Base-by-base conservation (phyloP, 35 echinoderm and acorn worm species). In the Hemicentrotus pulcherrimus region DNA sequence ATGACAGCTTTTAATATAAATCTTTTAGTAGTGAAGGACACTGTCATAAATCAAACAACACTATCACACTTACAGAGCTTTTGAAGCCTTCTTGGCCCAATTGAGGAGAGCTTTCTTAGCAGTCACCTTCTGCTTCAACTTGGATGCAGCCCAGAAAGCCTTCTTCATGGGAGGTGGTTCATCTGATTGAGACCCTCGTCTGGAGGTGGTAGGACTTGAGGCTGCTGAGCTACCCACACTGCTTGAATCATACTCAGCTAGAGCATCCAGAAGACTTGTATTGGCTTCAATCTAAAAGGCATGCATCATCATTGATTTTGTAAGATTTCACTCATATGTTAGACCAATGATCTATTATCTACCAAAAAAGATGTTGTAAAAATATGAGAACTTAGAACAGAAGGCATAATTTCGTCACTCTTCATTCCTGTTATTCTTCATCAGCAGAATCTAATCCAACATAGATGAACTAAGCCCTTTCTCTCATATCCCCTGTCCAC, bases 41-140 rank as follows among this genome's bases (percentile, higher is more conserved):
- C 10, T 14, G 11, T 78, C 24, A 78, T 78, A 28, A 78, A 35
- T 47, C 32, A 41, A 18, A 33, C 31, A 32, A 15, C 31, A 33
- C 0, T 41, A 90, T 16, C 10, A 41, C 13, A 93, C 91, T 93
- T 47, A 93, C 91, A 47, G 48, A 24, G 60, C 93, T 96, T 94
- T 94, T 31, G 96, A 47, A 92, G 97, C 98, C 46, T 97, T 97
- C 92, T 97, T 95, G 6, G 97, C 97, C 98, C 98, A 99, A 50
- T 92, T 96, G 18, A 99, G 61, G 61, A 99, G 89, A 60, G 98
- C 98, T 85, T 99, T 99, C 96, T 97, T 97, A 31, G 98, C 98
- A 33, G 97, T 96, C 50, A 97, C 31, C 47, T 97, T 97, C 47
- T 86, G 58, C 31, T 96, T 97, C 46, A 96, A 88, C 94, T 91